Percentiles rank a stretch among this genome's conserved stretches.
Conservation (phyloP, 2,113 vertebrate genomes). For the Nipponia nippon region DNA sequence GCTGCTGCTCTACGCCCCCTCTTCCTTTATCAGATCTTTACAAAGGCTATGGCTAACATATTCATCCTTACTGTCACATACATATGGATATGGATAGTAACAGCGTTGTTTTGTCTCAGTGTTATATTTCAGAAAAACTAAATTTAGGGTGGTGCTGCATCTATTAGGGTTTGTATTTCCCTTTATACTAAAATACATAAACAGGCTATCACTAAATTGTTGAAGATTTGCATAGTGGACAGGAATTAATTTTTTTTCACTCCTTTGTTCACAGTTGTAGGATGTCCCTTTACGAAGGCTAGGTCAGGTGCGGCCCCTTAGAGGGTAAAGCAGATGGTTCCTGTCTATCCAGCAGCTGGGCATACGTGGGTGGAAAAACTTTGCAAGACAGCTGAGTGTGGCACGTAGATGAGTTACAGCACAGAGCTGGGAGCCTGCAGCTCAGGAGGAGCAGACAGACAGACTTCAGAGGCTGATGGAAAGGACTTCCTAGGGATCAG, state of each 20-base stretch:
- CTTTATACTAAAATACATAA: background rate
- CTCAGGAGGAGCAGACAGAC: background rate
- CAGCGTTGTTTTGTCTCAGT: background rate
- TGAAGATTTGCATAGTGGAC: background rate
- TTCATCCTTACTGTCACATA: background rate
- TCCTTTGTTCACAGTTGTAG: background rate
- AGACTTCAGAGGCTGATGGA: background rate
- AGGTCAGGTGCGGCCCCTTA: conserved; percentile 1
- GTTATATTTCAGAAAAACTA: background rate
- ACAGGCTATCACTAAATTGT: background rate
- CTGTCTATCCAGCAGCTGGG: conserved; percentile 36
- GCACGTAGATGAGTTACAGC: background rate
- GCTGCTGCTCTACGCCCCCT: background rate
- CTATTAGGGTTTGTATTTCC: background rate
- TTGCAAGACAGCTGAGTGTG: background rate
- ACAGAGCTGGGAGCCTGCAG: background rate
- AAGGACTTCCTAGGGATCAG: background rate
- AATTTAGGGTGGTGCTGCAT: background rate
- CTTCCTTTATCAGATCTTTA: background rate
- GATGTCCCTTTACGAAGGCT: background rate
- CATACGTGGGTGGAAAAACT: background rate
- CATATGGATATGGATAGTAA: background rate
- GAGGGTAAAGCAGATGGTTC: conserved; percentile 30
- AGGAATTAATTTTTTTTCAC: background rate
- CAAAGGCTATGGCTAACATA: background rate